These are phyloP conservation scores for Malurus alboscapulatus DNA, from an alignment of 2,113 vertebrate genomes.

Conservation along the genomic window DNA sequence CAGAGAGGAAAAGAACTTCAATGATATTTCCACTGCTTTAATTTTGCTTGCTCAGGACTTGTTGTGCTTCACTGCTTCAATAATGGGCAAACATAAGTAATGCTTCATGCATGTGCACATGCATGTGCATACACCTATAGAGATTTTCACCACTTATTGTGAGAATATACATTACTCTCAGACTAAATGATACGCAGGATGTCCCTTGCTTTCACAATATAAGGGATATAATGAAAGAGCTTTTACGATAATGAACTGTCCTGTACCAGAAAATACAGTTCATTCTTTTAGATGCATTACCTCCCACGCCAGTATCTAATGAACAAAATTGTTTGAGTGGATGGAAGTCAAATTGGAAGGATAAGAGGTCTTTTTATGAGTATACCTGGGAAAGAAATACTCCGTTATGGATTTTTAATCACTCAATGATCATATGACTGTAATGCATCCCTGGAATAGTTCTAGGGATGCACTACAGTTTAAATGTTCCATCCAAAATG, in stretches of 20 bases:
- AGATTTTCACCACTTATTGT: not conserved
- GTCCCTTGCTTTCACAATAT: not conserved
- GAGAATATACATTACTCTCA: not conserved
- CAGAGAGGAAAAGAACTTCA: not conserved
- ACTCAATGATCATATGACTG: not conserved
- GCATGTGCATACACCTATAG: not conserved
- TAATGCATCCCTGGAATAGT: not conserved
- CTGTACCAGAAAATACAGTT: not conserved
- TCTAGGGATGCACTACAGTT: not conserved
- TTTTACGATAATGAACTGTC: constrained; percentile 31
- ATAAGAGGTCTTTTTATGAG: constrained; percentile 5
- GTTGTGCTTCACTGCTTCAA: not conserved
- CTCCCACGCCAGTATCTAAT: not conserved
- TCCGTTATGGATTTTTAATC: constrained; percentile 9
- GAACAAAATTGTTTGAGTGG: constrained; percentile 24
- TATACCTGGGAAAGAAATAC: not conserved
- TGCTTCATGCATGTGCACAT: no score
- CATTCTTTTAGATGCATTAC: constrained; percentile 19
- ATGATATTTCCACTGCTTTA: not conserved
- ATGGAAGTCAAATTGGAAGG: constrained; percentile 33
- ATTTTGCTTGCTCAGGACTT: not conserved
- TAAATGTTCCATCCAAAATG: not conserved
- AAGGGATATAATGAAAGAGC: not conserved
- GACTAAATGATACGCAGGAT: not conserved
- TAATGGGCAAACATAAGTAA: not conserved